Conservation (phyloP, 2,888 invertebrate genomes). For the Oegoconia quadripuncta region DNA sequence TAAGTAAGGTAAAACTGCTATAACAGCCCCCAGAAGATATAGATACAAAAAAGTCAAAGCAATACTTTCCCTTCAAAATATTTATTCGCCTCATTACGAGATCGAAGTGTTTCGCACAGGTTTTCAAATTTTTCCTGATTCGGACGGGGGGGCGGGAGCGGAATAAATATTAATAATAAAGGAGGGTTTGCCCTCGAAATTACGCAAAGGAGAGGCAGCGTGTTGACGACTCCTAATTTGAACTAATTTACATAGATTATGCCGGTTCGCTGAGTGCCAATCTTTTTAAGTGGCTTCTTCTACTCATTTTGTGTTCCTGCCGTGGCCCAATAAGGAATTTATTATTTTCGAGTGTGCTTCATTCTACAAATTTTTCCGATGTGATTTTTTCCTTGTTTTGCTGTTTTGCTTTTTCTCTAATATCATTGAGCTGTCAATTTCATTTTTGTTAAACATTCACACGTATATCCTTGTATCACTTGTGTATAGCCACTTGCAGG, state of each 20-base stretch:
- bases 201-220: conserved; percentile 62
- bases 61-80: conserved; percentile 26
- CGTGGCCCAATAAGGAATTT: conserved; percentile 64
- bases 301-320: conserved; percentile 70
- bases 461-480: too few species aligned
- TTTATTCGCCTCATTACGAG: conserved; percentile 64
- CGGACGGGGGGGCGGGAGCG: conserved; percentile 48
- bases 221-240: conserved; percentile 78
- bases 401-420: background rate
- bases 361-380: conserved; percentile 42
- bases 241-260: conserved; percentile 79
- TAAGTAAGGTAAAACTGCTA: too few species aligned
- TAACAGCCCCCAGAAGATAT: too few species aligned
- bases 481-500: too few species aligned
- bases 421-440: too few species aligned
- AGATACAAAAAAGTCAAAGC: background rate
- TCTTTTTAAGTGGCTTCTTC: conserved; percentile 78
- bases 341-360: conserved; percentile 58
- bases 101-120: conserved; percentile 53
- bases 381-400: conserved; percentile 25
- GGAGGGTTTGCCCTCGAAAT: conserved; percentile 74
- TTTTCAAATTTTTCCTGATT: conserved; percentile 59
- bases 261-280: conserved; percentile 77
- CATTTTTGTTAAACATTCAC: too few species aligned
- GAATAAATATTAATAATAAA: conserved; percentile 79